These are phyloP conservation scores for Artibeus lituratus DNA, from an alignment of 2,797 vertebrate species.

Conservation along the genomic window DNA sequence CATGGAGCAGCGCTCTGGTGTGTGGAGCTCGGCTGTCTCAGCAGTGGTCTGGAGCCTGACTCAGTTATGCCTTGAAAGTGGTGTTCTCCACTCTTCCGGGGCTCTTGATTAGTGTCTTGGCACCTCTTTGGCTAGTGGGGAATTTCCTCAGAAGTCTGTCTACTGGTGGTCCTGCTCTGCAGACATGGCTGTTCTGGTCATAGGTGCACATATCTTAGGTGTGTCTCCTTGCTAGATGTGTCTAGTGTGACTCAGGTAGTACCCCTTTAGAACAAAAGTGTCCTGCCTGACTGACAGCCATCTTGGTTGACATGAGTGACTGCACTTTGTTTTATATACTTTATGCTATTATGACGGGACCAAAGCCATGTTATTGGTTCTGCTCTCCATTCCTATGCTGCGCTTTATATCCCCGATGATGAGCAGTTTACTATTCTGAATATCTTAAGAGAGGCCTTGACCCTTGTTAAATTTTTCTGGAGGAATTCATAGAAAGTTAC, in stretches of 20 bases:
- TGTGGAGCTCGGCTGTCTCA: neutral
- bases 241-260: too few relatives aligned
- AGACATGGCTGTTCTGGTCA: too few relatives aligned
- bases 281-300: too few relatives aligned
- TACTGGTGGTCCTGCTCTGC: neutral
- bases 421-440: neutral
- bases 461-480: neutral
- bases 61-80: neutral
- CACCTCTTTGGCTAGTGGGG: neutral
- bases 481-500: slow-evolving; percentile 21
- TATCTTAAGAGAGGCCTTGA: neutral
- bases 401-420: neutral
- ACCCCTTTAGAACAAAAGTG: too few relatives aligned
- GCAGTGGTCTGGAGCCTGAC: neutral
- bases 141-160: neutral
- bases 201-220: too few relatives aligned
- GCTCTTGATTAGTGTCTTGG: neutral
- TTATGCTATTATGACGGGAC: too few relatives aligned
- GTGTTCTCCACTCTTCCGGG: neutral
- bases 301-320: too few relatives aligned
- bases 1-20: neutral
- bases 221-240: too few relatives aligned
- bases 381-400: neutral
- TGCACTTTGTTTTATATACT: too few relatives aligned
- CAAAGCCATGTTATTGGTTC: too few relatives aligned